Evolutionary conservation across 2,888 invertebrate genomes (phyloP).

Genomic region (Agrochola macilenta): DNA sequence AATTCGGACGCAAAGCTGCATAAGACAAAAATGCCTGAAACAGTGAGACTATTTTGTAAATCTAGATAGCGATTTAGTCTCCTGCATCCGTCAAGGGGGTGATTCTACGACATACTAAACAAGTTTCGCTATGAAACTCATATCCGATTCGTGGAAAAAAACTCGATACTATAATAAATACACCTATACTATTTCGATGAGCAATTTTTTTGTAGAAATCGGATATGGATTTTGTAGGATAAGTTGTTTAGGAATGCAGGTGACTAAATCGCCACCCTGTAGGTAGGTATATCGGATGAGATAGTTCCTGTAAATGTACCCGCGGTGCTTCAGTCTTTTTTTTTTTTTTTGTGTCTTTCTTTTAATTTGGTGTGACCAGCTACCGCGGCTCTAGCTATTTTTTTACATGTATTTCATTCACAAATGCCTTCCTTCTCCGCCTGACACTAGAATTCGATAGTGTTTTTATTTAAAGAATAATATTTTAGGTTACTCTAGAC

Average conservation of each 20-base stretch:
- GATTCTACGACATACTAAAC: background rate
- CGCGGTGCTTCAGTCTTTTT: too few species aligned
- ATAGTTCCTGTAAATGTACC: background rate
- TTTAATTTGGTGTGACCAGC: background rate
- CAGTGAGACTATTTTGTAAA: background rate
- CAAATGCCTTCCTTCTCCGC: background rate
- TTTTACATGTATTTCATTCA: background rate
- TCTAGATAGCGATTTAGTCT: too few species aligned
- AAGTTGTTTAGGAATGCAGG: background rate
- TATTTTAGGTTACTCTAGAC: background rate
- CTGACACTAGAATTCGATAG: background rate
- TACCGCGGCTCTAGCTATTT: too few species aligned
- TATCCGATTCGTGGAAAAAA: background rate
- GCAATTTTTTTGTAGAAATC: background rate
- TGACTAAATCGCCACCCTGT: background rate
- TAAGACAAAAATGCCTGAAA: background rate
- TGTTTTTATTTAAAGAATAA: background rate
- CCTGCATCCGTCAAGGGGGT: background rate
- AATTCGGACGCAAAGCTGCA: constrained; percentile 45
- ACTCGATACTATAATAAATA: background rate
- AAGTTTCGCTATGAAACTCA: background rate
- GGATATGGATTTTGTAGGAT: background rate
- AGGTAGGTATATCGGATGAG: too few species aligned
- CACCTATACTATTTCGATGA: background rate
- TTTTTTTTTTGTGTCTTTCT: background rate